Evolutionary conservation across 2,888 invertebrate species (phyloP), one percentile per base, ranked within the genome.

Genomic region (Apamea anceps): DNA sequence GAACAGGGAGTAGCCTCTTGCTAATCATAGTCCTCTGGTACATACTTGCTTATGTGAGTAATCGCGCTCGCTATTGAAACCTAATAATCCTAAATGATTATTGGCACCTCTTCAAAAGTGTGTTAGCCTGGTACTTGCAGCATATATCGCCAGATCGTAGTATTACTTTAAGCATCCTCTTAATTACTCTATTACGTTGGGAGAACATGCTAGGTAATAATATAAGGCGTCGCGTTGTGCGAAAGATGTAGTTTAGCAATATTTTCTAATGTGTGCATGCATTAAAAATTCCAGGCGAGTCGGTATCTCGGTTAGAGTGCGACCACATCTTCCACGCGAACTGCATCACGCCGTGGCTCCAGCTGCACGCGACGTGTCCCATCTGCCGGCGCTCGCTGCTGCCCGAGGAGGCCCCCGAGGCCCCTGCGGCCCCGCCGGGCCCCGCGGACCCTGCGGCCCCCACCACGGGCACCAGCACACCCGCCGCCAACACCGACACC

Each of bases 331-430:
- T 99, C 97, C 99, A 99, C 95, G 98, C 98, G 93, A 97, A 98
- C 86, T 99, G 99, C 95, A 99, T 99, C 95, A 97, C 98, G 89
- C 99, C 99, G 81, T 99, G 99, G 99, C 97, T 99, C 91, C 98
- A 99, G 97, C 97, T 99, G 97, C 99, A 99, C 96, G 99, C 99
- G 82, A 99, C 99, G 71, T 99, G 99, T 94, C 99, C 99, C 80
- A 99, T 99, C 90, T 99, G 99, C 96, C 98, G 99, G 80, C 99
- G 95, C 90, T 95, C 94, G 90, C 93, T 96, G 89, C 90, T 95
- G 84, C 89, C 92, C 21, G 91, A 91, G n/a, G 82, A 93, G 75
- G 79, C 85, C 71, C 79, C 85, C 77, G 75, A 85, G 80, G 67
- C 84, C 75, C 57, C 86, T 12, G 72, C 48, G 72, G 73, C 83